Base-by-base conservation (phyloP, 2,797 vertebrate genomes). In the Lacerta agilis region DNA sequence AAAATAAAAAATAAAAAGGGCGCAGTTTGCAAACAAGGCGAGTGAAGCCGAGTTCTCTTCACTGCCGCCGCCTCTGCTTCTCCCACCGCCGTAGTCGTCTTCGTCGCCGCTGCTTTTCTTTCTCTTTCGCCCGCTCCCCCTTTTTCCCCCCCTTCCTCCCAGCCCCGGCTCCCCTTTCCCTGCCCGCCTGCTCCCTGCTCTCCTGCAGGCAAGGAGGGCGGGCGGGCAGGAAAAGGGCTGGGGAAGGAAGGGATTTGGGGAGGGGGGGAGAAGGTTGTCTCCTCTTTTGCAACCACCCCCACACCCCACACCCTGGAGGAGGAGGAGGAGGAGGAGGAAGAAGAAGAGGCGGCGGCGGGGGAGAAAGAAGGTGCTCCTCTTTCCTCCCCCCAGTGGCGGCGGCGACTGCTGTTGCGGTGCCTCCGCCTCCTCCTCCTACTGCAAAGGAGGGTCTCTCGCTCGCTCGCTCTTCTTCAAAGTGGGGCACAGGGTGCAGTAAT, bases 11-110 rank as follows among this genome's bases (percentile, higher is more conserved):
- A 38, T n/a, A 73, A 85, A 98, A 98, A 97, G 97, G 97, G 96
- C 97, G 97, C 97, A 97, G 97, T 97, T 97, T 96, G 94, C 95
- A 97, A 96, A 95, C 96, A 96, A 96, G 94, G 97, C 75, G 91
- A 89, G 87, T 83, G 92, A 91, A 87, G 93, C 90, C 91, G 91
- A 81, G 85, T 91, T 83, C 13, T 66, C 69, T 38, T 67, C 58
- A 41, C 45, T 11, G 11, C 18, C 8, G 7, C 29, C 17, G 27
- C 64, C 23, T n/a, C 45, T 36, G 71, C 29, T 36, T 18, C 8
- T 45, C 3, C 38, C 81, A 5, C 45, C 23, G 33, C 76, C 23
- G 55, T 58, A n/a, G 77, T 20, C 13, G 77, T 25, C 79, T 80
- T 41, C 61, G 83, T 33, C 73, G 83, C 27, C 15, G 73, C 58